phyloP scores from a whole-genome alignment of 2,888 invertebrate genomes.

The Dendrolimus pini region DNA sequence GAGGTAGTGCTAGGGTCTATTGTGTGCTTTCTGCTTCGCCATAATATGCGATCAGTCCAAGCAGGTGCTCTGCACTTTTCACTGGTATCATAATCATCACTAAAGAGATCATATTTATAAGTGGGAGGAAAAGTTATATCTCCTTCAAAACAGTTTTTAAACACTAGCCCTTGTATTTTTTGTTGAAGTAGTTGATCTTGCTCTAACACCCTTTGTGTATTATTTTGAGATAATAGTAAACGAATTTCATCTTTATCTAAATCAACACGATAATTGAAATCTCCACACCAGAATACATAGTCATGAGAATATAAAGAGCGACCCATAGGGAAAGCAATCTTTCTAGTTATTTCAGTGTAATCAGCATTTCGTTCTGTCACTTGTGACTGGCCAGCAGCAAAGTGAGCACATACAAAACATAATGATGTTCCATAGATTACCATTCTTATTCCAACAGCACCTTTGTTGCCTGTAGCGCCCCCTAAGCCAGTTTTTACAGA shows the following conservation, averaged over 20 bases:
- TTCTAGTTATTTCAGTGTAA: constrained; percentile 95
- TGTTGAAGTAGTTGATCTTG: constrained; percentile 93
- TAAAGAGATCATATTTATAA: constrained; percentile 99
- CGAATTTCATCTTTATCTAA: constrained; percentile 96
- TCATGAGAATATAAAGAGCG: constrained; percentile 96
- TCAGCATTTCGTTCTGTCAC: constrained; percentile 96
- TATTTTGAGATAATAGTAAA: constrained; percentile 84
- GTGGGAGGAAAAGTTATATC: constrained; percentile 95
- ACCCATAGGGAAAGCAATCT: constrained; percentile 94
- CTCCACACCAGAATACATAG: constrained; percentile 99
- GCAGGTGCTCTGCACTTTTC: constrained; percentile 98
- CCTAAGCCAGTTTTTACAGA: constrained; percentile 98
- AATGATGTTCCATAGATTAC: constrained; percentile 94
- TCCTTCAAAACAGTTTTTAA: constrained; percentile 95
- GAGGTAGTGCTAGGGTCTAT: constrained; percentile 80
- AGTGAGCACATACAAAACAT: constrained; percentile 99
- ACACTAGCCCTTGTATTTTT: constrained; percentile 88
- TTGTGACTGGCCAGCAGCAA: constrained; percentile 99
- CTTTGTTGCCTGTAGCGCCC: constrained; percentile 98
- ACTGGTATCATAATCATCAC: constrained; percentile 99
- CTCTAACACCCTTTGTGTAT: constrained; percentile 85
- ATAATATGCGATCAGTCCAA: constrained; percentile 98
- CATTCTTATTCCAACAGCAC: constrained; percentile 94
- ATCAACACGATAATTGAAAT: constrained; percentile 98
- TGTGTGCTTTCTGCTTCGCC: constrained; percentile 88